Percentiles rank a stretch among this genome's conserved stretches.
Evolutionary conservation across 2,797 vertebrate species (phyloP).

Genomic region (Lagodon rhomboides): DNA sequence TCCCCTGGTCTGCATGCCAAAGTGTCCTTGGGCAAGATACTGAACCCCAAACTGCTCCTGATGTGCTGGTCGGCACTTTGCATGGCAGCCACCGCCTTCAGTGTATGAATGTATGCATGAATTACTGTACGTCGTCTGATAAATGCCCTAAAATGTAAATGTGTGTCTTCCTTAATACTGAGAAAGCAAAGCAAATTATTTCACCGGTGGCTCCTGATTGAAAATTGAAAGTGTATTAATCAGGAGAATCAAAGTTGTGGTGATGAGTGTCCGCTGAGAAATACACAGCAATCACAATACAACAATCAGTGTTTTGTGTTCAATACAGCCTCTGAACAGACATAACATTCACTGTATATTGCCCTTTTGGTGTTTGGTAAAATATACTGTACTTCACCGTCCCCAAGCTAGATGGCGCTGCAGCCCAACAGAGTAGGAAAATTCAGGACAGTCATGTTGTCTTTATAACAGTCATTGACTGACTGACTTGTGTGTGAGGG

Average conservation of each 20-base stretch:
- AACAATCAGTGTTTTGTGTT: background rate
- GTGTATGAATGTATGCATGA: too few species aligned
- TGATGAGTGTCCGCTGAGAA: too few species aligned
- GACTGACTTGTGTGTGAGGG: background rate
- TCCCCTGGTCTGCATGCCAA: too few species aligned
- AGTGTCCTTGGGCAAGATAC: too few species aligned
- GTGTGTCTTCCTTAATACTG: too few species aligned
- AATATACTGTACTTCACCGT: background rate
- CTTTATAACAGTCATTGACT: slow-evolving; percentile 9
- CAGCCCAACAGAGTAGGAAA: background rate
- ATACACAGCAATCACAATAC: too few species aligned
- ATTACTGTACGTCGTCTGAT: too few species aligned
- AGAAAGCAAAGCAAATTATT: background rate
- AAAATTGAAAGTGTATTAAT: background rate
- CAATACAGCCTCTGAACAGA: background rate
- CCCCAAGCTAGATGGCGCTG: slow-evolving; percentile 25
- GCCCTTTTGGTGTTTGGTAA: too few species aligned
- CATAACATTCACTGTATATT: background rate
- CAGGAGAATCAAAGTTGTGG: background rate
- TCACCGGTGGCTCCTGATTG: background rate
- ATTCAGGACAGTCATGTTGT: background rate
- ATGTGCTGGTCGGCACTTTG: too few species aligned
- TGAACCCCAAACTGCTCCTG: too few species aligned
- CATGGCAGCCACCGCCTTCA: too few species aligned
- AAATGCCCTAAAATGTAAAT: too few species aligned